Conservation (phyloP, 2,113 vertebrate species). For the Anolis sagrei region DNA sequence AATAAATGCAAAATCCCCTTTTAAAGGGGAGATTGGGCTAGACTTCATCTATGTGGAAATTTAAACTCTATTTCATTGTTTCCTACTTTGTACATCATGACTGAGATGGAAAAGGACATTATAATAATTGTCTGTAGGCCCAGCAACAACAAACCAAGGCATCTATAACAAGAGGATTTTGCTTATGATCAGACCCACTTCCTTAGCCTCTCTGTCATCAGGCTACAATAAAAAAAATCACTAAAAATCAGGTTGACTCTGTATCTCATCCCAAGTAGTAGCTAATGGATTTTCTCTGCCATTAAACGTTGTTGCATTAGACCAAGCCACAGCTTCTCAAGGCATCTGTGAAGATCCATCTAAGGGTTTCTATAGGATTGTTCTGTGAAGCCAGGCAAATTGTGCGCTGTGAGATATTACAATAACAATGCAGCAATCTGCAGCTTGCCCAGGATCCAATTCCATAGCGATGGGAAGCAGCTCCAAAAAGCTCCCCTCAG, state of each 20-base stretch:
- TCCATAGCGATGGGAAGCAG: slow-evolving; percentile 53
- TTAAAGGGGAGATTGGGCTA: no score
- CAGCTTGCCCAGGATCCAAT: slow-evolving; percentile 53
- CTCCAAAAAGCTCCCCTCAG: slow-evolving; percentile 34
- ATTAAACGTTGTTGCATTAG: not conserved
- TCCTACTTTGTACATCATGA: not conserved
- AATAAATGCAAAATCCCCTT: not conserved
- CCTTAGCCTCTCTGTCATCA: not conserved
- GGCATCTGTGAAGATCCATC: not conserved
- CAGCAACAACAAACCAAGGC: not conserved
- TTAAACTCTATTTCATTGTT: not conserved
- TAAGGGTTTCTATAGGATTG: slow-evolving; percentile 26
- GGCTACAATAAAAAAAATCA: slow-evolving; percentile 10
- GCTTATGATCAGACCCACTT: rapidly evolving
- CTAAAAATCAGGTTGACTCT: not conserved
- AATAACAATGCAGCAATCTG: slow-evolving; percentile 60
- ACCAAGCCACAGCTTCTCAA: not conserved
- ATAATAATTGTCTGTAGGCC: not conserved
- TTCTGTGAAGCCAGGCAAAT: slow-evolving; percentile 28
- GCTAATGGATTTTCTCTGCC: slow-evolving; percentile 9
- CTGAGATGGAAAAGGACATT: slow-evolving; percentile 10
- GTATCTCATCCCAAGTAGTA: not conserved
- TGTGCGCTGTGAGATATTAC: slow-evolving; percentile 42
- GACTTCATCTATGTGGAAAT: no score
- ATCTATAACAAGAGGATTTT: not conserved